Evolutionary conservation across 2,797 vertebrate genomes (phyloP).

Genomic region (Ateles fusciceps): DNA sequence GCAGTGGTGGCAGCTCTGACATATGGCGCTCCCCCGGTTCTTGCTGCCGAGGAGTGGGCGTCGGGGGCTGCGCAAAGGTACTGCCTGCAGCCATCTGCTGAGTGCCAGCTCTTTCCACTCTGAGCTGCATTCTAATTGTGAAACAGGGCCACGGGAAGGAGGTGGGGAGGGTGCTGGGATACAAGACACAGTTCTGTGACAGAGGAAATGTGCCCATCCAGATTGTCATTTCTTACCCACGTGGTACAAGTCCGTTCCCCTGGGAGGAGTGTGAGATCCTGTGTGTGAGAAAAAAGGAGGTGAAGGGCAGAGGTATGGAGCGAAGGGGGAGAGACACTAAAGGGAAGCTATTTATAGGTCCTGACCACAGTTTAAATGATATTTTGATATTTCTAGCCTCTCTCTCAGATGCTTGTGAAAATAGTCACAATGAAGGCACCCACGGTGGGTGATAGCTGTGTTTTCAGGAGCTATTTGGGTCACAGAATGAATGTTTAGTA

Average conservation of each 20-base stretch:
- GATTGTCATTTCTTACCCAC: not conserved
- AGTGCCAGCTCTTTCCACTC: not conserved
- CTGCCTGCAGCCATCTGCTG: constrained; percentile 30
- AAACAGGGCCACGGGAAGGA: not conserved
- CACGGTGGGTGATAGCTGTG: not conserved
- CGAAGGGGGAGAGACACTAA: not conserved
- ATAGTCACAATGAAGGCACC: not conserved
- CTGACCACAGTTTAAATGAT: not conserved
- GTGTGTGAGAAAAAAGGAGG: no score
- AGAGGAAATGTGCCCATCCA: not conserved
- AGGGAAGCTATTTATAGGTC: not conserved
- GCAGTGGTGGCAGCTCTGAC: not conserved
- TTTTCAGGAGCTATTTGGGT: not conserved
- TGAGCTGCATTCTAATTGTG: not conserved
- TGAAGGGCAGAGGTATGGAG: not conserved
- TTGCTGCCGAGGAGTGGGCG: not conserved
- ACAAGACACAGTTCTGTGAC: not conserved
- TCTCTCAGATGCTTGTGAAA: not conserved
- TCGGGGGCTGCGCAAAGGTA: not conserved
- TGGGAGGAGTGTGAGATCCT: not conserved
- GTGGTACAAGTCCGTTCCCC: not conserved
- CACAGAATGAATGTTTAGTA: not conserved
- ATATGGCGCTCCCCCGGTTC: not conserved
- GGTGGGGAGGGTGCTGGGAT: not conserved
- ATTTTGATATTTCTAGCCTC: not conserved